A percentile compares a stretch with the other conserved stretches of the same genome.
Conservation (phyloP, 2,888 invertebrate genomes). For the Patella depressa region DNA sequence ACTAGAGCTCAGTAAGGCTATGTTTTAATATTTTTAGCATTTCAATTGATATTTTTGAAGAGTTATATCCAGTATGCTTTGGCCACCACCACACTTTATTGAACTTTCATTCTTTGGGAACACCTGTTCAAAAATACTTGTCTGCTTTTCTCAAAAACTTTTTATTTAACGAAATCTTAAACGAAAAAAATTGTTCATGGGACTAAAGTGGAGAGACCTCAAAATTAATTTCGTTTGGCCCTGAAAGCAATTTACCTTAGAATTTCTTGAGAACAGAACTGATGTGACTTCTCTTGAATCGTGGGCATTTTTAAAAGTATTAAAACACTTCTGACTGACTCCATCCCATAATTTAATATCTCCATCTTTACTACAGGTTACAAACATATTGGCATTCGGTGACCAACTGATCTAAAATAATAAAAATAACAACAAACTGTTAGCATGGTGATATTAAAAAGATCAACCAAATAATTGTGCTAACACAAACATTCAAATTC, state of each 20-base stretch:
- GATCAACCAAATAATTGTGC: not conserved
- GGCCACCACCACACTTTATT: no score
- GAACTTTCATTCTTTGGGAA: no score
- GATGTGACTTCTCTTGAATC: conserved; percentile 95
- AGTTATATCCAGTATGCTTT: no score
- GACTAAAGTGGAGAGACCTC: not conserved
- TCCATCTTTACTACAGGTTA: conserved; percentile 92
- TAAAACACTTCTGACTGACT: conserved; percentile 91
- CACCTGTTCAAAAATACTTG: no score
- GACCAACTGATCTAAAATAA: conserved; percentile 75
- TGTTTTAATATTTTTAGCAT: no score
- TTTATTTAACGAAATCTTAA: not conserved
- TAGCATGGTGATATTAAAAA: not conserved
- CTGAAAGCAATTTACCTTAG: conserved; percentile 79
- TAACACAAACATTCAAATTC: no score
- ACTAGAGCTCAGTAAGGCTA: no score
- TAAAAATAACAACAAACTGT: not conserved
- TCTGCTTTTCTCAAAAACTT: no score
- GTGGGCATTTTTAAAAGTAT: conserved; percentile 93
- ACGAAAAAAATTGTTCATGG: not conserved
- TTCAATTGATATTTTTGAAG: no score
- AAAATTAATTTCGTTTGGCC: no score
- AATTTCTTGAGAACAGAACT: conserved; percentile 92
- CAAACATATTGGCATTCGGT: conserved; percentile 82
- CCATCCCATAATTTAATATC: conserved; percentile 98